A percentile compares a stretch with the other conserved stretches of the same genome.
Conservation (phyloP, 2,113 vertebrate species). For the Hippocampus abdominalis region DNA sequence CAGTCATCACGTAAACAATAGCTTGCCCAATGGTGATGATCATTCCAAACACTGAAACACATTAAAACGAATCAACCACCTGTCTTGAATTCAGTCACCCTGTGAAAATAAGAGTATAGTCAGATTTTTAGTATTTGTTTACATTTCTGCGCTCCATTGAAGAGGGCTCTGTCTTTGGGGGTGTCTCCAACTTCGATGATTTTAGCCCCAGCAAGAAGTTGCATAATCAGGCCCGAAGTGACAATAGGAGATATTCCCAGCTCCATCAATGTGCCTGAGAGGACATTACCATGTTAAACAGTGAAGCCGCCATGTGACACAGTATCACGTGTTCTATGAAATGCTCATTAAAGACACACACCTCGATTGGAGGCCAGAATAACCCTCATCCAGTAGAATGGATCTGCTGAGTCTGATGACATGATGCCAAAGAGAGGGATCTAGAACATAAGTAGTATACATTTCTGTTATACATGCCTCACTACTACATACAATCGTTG, state of each 20-base stretch:
- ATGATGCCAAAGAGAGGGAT: slow-evolving; percentile 98
- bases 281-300: slow-evolving; percentile 17
- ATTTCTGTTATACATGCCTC: too few relatives aligned
- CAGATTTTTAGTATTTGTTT: slow-evolving; percentile 24
- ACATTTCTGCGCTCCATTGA: slow-evolving; percentile 98
- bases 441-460: slow-evolving; percentile 56
- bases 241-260: slow-evolving; percentile 97
- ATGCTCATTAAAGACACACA: slow-evolving; percentile 7
- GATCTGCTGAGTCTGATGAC: slow-evolving; percentile 98
- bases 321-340: neutral
- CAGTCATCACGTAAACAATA: slow-evolving; percentile 98
- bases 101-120: neutral
- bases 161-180: slow-evolving; percentile 95
- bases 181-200: slow-evolving; percentile 99
- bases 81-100: neutral
- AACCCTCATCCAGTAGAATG: slow-evolving; percentile 99
- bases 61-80: neutral
- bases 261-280: slow-evolving; percentile 93
- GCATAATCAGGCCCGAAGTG: slow-evolving; percentile 98
- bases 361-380: slow-evolving; percentile 98
- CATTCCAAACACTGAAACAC: slow-evolving; percentile 91
- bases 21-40: slow-evolving; percentile 98
- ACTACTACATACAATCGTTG: too few relatives aligned
- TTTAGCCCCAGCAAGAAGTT: slow-evolving; percentile 95
- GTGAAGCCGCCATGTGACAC: neutral